phyloP scores from a whole-genome alignment of 2,797 vertebrate genomes.

The Champsocephalus gunnari region DNA sequence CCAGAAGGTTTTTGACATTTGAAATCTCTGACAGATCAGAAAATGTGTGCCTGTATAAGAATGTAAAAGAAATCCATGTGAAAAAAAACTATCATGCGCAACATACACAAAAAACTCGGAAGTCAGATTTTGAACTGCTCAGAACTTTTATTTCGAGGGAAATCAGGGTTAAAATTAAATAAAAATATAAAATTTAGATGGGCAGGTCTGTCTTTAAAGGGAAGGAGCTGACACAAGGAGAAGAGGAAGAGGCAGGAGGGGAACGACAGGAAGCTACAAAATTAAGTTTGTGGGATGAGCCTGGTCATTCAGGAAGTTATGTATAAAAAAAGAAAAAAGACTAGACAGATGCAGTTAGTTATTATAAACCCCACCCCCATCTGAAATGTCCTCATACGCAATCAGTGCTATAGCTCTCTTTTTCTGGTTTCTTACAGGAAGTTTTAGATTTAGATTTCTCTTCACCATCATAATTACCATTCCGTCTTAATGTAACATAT shows the following conservation, averaged over 20 bases:
- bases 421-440: constrained; percentile 65
- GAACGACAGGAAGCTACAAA: constrained; percentile 63
- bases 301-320: constrained; percentile 63
- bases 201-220: constrained; percentile 67
- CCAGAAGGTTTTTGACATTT: background rate
- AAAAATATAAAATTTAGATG: constrained; percentile 86
- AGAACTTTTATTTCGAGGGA: constrained; percentile 93
- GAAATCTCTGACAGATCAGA: background rate
- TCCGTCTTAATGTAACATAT: constrained; percentile 81
- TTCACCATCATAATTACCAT: constrained; percentile 42
- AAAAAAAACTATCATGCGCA: background rate
- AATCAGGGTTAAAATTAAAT: constrained; percentile 87
- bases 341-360: constrained; percentile 75
- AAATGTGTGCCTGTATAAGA: background rate
- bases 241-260: constrained; percentile 32
- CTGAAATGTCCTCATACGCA: constrained; percentile 80
- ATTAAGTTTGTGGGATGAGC: constrained; percentile 62
- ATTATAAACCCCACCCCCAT: constrained; percentile 81
- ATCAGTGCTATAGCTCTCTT: constrained; percentile 79
- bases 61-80: background rate
- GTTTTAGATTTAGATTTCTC: constrained; percentile 55
- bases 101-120: constrained; percentile 11
- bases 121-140: constrained; percentile 80
- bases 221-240: constrained; percentile 42
- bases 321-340: constrained; percentile 64